phyloP scores from a whole-genome alignment of 2,797 vertebrate genomes.

The Amazona finschi region DNA sequence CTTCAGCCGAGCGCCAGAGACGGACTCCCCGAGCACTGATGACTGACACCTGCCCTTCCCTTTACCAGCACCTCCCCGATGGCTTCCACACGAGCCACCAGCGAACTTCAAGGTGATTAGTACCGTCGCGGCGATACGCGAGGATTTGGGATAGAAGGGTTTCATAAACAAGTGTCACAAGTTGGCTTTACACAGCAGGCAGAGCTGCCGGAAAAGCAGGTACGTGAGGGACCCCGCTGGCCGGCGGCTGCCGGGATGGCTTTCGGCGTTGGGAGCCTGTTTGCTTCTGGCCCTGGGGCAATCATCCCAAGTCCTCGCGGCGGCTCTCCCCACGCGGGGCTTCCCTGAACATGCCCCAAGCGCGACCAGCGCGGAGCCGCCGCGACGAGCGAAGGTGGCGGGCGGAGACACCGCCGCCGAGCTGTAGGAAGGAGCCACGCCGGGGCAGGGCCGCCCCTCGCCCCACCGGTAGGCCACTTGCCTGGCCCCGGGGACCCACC shows the following conservation, averaged over 20 bases:
- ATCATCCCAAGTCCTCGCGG: background rate
- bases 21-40: background rate
- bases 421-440: background rate
- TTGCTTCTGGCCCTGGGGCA: background rate
- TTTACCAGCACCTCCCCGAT: background rate
- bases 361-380: background rate
- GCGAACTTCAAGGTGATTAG: accelerated
- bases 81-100: background rate
- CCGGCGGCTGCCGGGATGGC: background rate
- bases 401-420: background rate
- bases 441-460: background rate
- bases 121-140: background rate
- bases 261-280: background rate
- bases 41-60: background rate
- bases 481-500: background rate
- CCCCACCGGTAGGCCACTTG: background rate
- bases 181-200: background rate
- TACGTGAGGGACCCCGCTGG: background rate
- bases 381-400: background rate
- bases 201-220: conserved; percentile 1
- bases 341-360: background rate
- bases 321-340: background rate
- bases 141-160: background rate
- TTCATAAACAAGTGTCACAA: background rate
- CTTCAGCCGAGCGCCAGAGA: background rate